Conservation (phyloP, 2,797 vertebrate species). For the Myiotriccus ornatus region DNA sequence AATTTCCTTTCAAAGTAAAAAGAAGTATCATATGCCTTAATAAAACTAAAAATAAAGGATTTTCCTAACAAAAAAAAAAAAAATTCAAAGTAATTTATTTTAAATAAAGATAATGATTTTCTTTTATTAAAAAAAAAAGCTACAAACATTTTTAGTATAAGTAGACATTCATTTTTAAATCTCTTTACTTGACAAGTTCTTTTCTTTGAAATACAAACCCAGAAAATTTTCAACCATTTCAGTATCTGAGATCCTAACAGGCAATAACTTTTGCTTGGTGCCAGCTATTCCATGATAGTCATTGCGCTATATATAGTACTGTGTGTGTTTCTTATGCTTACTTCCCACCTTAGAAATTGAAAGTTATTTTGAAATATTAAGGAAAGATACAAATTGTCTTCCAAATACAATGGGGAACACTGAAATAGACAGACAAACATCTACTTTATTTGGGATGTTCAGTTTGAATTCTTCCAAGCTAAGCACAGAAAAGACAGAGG, state of each 20-base stretch:
- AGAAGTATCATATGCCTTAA: not conserved
- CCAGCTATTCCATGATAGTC: not conserved
- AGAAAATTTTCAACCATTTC: not conserved
- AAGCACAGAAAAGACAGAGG: not conserved
- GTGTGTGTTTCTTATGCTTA: not conserved
- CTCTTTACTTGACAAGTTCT: not conserved
- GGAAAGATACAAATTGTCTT: not conserved
- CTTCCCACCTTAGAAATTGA: not conserved
- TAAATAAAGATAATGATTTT: not conserved
- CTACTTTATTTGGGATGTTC: not conserved
- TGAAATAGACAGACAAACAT: not conserved
- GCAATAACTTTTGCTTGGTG: not conserved
- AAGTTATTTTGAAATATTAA: not conserved
- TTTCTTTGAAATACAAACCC: not conserved
- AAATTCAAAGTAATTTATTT: not conserved
- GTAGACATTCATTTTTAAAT: not conserved
- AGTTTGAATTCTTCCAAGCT: not conserved
- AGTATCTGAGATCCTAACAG: not conserved
- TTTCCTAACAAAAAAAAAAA: not conserved
- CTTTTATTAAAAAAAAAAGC: not conserved
- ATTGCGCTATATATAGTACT: not conserved
- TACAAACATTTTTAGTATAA: not conserved
- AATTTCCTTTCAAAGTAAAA: constrained; percentile 31
- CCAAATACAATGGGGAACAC: not conserved
- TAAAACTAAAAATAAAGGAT: not conserved